Evolutionary conservation across 2,113 vertebrate species (phyloP), one percentile per base, ranked within the genome.

Genomic region (Cyanocitta stelleri): DNA sequence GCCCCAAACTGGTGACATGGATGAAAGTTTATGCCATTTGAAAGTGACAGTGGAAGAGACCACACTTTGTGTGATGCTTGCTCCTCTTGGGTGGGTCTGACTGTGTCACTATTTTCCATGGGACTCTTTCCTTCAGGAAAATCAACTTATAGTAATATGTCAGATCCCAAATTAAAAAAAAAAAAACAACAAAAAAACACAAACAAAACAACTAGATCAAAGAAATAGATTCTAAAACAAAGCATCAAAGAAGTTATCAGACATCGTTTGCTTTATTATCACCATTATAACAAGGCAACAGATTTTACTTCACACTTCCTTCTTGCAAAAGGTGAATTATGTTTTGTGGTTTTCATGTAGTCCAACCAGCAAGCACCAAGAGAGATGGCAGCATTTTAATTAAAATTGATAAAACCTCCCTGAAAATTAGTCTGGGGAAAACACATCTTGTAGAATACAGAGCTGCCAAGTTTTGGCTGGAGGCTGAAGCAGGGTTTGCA

Each of bases 321-420:
- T 73, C 51, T 82, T 89, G 85, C 67, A 92, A 90, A 90, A 82
- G 62, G 5, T 44, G 77, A 83, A 15, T 89, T 96, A 79, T 72
- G 16, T 93, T 93, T 96, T 93, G 84, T 29, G 8, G 41, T 58
- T 96, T 97, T 89, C 75, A 83, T 92, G 68, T 84, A 96, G 83
- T 93, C 88, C 71, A 89, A 93, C 55, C 16, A 75, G 51, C 23
- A 94, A 96, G 8, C 27, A 80, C 35, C 87, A 87, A 85, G 13
- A 95, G 95, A 97, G 68, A 89, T 90, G 78, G 66, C 63, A 97
- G 94, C 48, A 92, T 97, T 97, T 97, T 98, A 97, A 98, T 97
- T 98, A 97, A 97, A 97, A 94, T 61, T 97, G 89, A 97, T 96
- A 96, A 98, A 97, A n/a, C 39, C 35, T 92, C 87, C 77, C 89